Percentiles rank a stretch among this genome's conserved stretches.
Evolutionary conservation across 2,113 vertebrate species (phyloP).

Genomic region (Eleginops maclovinus): DNA sequence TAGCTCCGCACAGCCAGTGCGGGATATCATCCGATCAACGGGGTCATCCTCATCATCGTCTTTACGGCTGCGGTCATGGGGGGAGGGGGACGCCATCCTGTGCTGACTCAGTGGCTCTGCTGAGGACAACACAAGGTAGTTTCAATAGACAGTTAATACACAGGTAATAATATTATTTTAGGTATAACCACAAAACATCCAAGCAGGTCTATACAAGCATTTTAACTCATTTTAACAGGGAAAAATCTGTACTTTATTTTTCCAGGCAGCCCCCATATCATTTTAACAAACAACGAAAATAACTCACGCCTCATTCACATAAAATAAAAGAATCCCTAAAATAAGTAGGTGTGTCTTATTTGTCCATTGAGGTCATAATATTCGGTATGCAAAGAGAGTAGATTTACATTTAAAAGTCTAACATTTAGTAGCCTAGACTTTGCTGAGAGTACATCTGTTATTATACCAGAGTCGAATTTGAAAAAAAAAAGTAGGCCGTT

Average conservation of each 20-base stretch:
- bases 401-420: too few species aligned
- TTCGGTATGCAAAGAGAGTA: too few species aligned
- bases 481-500: too few species aligned
- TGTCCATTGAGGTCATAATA: too few species aligned
- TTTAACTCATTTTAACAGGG: neutral
- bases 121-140: neutral
- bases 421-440: too few species aligned
- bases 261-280: too few species aligned
- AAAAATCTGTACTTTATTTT: neutral
- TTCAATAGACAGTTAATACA: neutral
- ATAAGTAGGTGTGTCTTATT: too few species aligned
- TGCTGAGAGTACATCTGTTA: too few species aligned
- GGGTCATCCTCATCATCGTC: slow-evolving; percentile 86
- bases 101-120: neutral
- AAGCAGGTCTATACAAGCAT: neutral
- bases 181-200: neutral
- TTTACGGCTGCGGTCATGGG: slow-evolving; percentile 83
- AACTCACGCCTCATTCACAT: too few species aligned
- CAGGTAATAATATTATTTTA: neutral
- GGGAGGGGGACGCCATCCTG: slow-evolving; percentile 82
- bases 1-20: slow-evolving; percentile 87
- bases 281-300: too few species aligned
- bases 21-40: slow-evolving; percentile 87
- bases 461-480: too few species aligned
- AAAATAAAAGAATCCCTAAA: too few species aligned